These are phyloP conservation scores for Drosophila paulistorum DNA, from an alignment of 1,140 invertebrate genomes.

Conservation along the genomic window DNA sequence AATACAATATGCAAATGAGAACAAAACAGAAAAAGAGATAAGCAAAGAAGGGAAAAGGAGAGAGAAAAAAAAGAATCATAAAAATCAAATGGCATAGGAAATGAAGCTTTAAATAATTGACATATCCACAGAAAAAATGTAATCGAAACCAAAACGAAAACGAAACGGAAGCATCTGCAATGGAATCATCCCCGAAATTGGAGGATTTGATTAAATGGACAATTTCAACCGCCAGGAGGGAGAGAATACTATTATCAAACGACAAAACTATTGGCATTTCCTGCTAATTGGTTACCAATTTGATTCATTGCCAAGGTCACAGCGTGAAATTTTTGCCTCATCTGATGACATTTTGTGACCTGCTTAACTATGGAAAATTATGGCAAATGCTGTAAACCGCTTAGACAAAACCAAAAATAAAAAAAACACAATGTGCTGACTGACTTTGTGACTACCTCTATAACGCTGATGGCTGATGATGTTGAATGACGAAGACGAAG, in stretches of 20 bases:
- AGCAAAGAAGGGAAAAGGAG: constrained; percentile 12
- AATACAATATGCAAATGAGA: constrained; percentile 79
- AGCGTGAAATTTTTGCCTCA: constrained; percentile 34
- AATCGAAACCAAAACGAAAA: constrained; percentile 46
- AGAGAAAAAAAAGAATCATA: constrained; percentile 51
- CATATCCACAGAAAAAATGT: constrained; percentile 44
- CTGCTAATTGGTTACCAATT: constrained; percentile 5
- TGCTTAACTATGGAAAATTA: constrained; percentile 29
- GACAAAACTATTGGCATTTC: constrained; percentile 7
- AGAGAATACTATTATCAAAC: background rate
- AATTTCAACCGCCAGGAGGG: background rate
- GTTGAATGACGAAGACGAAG: constrained; percentile 21
- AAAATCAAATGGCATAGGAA: constrained; percentile 64
- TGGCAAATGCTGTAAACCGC: constrained; percentile 46
- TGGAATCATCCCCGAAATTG: constrained; percentile 14
- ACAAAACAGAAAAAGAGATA: constrained; percentile 34
- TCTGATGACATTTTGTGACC: constrained; percentile 36
- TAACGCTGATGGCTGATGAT: background rate
- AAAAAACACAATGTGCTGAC: background rate
- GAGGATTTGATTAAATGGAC: background rate
- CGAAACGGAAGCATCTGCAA: constrained; percentile 35
- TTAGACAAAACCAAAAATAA: constrained; percentile 30
- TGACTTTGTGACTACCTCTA: constrained; percentile 1
- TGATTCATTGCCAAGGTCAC: constrained; percentile 7
- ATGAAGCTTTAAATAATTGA: constrained; percentile 5